Conservation (phyloP, 2,113 vertebrate species). For the Hypomesus transpacificus region DNA sequence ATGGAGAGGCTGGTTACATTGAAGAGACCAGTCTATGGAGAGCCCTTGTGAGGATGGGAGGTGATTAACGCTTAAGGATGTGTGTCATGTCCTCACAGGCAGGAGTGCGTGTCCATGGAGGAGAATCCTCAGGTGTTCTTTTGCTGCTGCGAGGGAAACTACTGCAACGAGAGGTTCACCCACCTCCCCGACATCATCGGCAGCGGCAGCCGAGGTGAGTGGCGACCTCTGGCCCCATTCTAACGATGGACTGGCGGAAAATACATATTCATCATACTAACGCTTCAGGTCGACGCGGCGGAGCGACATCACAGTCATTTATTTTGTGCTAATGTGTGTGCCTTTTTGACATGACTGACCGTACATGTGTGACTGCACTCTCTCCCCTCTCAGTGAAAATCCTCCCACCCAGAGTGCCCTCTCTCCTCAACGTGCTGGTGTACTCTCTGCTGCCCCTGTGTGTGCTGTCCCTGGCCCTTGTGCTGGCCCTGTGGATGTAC, state of each 20-base stretch:
- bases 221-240: background rate
- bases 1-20: background rate
- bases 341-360: background rate
- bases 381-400: conserved; percentile 65
- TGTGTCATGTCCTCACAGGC: conserved; percentile 65
- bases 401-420: conserved; percentile 72
- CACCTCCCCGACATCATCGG: conserved; percentile 87
- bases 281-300: no score
- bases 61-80: background rate
- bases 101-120: conserved; percentile 95
- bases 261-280: no score
- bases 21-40: background rate
- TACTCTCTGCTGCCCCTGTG: conserved; percentile 91
- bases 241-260: no score
- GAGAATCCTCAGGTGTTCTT: conserved; percentile 98
- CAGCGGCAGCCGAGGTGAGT: conserved; percentile 62
- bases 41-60: background rate
- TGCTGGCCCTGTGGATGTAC: conserved; percentile 95
- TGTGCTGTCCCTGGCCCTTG: conserved; percentile 84
- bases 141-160: conserved; percentile 99
- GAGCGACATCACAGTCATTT: no score
- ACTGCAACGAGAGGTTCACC: conserved; percentile 95
- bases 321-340: background rate
- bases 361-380: background rate
- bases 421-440: conserved; percentile 88